Evolutionary conservation across 2,888 invertebrate genomes (phyloP).

Genomic region (Resseliella maxima): DNA sequence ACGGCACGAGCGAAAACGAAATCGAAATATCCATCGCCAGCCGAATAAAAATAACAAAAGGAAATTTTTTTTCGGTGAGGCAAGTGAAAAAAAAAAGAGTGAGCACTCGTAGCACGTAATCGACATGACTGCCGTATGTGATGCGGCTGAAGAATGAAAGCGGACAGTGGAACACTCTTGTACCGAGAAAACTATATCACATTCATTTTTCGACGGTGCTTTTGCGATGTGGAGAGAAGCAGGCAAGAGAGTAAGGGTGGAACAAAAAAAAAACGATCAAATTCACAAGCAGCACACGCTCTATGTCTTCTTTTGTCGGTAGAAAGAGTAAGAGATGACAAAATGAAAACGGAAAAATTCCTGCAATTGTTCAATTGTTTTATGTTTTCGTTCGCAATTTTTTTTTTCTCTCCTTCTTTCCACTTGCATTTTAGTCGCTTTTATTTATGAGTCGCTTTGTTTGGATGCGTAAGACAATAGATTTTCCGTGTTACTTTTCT

Average conservation of each 20-base stretch:
- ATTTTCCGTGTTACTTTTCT: neutral
- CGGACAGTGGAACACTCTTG: neutral
- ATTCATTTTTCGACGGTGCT: slow-evolving; percentile 14
- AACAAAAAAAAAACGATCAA: neutral
- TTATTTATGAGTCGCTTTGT: neutral
- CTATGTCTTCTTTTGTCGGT: neutral
- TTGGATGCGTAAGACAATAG: slow-evolving; percentile 50
- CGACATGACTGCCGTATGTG: slow-evolving; percentile 43
- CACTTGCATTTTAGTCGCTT: neutral
- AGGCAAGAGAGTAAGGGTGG: too few relatives aligned
- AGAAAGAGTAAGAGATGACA: neutral
- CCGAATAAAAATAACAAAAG: neutral
- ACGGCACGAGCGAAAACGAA: neutral
- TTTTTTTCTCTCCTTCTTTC: neutral
- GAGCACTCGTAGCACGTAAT: slow-evolving; percentile 34
- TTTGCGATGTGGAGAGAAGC: too few relatives aligned
- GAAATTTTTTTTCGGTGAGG: too few relatives aligned
- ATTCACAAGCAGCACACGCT: neutral
- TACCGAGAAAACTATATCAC: neutral
- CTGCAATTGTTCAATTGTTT: slow-evolving; percentile 40
- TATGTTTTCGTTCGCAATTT: slow-evolving; percentile 4
- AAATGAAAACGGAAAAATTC: slow-evolving; percentile 4
- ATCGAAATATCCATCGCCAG: neutral
- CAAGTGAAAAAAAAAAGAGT: slow-evolving; percentile 25
- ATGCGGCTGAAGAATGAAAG: neutral